These are phyloP conservation scores for Neotoma lepida DNA, from an alignment of 2,113 vertebrate genomes.

Conservation along the genomic window DNA sequence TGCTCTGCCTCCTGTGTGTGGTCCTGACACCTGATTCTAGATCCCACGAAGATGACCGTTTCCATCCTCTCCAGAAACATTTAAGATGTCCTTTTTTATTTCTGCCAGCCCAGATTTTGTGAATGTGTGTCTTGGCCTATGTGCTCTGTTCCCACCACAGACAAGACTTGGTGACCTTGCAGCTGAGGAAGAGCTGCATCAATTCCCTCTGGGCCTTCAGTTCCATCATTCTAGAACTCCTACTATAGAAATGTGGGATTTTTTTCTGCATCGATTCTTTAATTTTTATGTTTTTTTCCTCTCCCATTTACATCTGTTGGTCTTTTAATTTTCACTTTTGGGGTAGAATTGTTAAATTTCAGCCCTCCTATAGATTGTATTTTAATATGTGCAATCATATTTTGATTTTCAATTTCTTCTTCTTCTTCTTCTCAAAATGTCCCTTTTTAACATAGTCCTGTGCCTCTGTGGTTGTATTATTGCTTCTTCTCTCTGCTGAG, in stretches of 20 bases:
- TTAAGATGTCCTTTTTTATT: background rate
- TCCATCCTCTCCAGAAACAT: background rate
- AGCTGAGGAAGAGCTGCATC: background rate
- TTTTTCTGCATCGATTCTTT: conserved; percentile 17
- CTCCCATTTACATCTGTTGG: conserved; percentile 37
- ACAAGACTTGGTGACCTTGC: background rate
- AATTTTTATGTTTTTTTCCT: background rate
- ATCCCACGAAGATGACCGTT: background rate
- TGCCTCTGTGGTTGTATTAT: conserved; percentile 31
- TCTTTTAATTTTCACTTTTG: conserved; percentile 46
- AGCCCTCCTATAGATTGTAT: background rate
- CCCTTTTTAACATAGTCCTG: conserved; percentile 52
- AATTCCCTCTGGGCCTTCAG: background rate
- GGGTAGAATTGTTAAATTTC: background rate
- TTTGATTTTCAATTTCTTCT: conserved; percentile 45
- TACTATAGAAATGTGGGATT: background rate
- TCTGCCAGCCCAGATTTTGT: background rate
- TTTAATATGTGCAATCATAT: conserved; percentile 34
- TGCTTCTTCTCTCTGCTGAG: conserved; percentile 49
- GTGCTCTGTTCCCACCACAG: background rate
- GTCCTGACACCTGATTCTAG: background rate
- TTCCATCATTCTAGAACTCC: conserved; percentile 13
- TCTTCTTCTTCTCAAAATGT: background rate
- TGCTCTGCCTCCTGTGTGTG: background rate
- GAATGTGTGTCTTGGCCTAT: background rate